phyloP scores from a whole-genome alignment of 2,113 vertebrate genomes.

The Prinia subflava region DNA sequence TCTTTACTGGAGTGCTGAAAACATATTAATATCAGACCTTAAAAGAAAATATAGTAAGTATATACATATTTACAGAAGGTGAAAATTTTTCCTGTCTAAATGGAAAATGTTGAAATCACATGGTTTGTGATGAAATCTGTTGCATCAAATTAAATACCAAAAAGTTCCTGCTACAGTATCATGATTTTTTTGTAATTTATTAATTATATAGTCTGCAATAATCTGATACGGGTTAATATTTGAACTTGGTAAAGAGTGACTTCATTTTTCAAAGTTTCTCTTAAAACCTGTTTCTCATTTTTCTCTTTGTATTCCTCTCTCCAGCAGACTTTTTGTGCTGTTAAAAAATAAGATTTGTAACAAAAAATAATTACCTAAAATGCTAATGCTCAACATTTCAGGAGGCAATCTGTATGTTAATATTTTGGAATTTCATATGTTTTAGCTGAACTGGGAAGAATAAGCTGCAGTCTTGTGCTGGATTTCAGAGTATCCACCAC shows the following conservation, averaged over 20 bases:
- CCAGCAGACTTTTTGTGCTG: background rate
- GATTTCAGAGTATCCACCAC: background rate
- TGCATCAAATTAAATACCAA: background rate
- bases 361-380: background rate
- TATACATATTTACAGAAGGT: background rate
- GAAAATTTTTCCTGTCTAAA: background rate
- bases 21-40: background rate
- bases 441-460: background rate
- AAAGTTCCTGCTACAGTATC: background rate
- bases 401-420: background rate
- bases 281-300: background rate
- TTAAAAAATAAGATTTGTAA: background rate
- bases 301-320: background rate
- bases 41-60: background rate
- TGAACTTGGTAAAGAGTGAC: accelerated
- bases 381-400: background rate
- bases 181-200: background rate
- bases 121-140: background rate
- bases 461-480: accelerated
- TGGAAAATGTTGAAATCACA: background rate
- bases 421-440: background rate
- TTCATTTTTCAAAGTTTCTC: background rate
- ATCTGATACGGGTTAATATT: background rate
- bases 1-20: background rate
- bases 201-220: background rate